Evolutionary conservation across 2,888 invertebrate genomes (phyloP), one percentile per base, ranked within the genome.

Genomic region (Perizoma affinitatum): DNA sequence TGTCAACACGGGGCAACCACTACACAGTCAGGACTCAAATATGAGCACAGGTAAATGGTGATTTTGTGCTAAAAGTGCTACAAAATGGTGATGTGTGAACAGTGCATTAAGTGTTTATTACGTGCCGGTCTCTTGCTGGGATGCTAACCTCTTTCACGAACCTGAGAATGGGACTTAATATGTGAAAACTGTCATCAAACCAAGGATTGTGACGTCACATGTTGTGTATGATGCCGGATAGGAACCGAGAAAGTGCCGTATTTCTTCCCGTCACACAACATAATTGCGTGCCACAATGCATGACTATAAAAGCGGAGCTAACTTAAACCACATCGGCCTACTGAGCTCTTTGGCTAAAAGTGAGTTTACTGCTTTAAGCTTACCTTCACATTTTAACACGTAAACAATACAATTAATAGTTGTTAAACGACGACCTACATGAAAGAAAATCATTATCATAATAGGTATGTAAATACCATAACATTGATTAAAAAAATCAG

Each of bases 1-100:
- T 93, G 95, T 96, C 94, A 96, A 95, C 94, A 95, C 96, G 83
- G 93, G 93, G 88, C 96, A 96, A 94, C 95, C 96, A 93, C 95
- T 95, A 93, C 96, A 96, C 94, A 97, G 96, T 95, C 97, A 97
- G 94, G 98, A 98, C 95, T 98, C 98, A 94, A 98, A 98, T 95
- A 97, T 98, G 96, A 98, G 98, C 95, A 97, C 97, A 95, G 96
- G 96, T 96, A 93, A 94, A 93, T 91, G 78, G 85, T 84, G 87
- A 83, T 80, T 84, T 84, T 76, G 89, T 90, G 90, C 71, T 80
- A 80, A 80, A 82, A 86, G 88, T 89, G 88, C 76, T 78, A 76
- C 78, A 74, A 78, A 81, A 80, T 69, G 62, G 83, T 80, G 83
- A 78, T 80, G 69, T 75, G 88, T 88, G 87, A 82, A 75, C 78